Percentiles rank a stretch among this genome's conserved stretches.
These are phyloP conservation scores for Argyra leucocephala DNA, from an alignment of 2,888 invertebrate species.

Conservation along the genomic window DNA sequence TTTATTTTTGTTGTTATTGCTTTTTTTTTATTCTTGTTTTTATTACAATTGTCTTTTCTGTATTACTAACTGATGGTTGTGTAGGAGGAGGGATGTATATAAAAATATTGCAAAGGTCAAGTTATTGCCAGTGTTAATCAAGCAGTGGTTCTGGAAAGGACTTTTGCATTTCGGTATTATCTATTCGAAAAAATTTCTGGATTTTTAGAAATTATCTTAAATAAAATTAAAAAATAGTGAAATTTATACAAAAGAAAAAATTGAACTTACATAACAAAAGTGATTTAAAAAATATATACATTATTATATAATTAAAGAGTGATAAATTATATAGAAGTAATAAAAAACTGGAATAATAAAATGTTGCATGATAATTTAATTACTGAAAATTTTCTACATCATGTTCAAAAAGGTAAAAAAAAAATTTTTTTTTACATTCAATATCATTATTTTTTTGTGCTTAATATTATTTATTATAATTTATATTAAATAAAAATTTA, in stretches of 20 bases:
- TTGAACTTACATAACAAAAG: too few relatives aligned
- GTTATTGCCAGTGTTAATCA: background rate
- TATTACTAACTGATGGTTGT: background rate
- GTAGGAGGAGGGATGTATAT: conserved; percentile 3
- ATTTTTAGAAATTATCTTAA: too few relatives aligned
- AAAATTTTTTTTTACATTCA: background rate
- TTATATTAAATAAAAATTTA: background rate
- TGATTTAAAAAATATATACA: background rate
- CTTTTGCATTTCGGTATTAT: too few relatives aligned
- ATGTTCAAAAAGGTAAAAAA: conserved; percentile 34
- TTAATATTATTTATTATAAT: too few relatives aligned
- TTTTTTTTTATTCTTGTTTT: too few relatives aligned
- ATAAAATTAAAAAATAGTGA: too few relatives aligned
- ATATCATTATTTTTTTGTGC: background rate
- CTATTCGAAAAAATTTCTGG: too few relatives aligned
- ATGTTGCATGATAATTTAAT: conserved; percentile 39
- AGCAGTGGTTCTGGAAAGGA: background rate
- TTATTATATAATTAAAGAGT: background rate
- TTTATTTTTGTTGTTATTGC: background rate
- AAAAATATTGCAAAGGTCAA: conserved; percentile 7
- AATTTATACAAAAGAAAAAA: too few relatives aligned
- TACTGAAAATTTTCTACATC: conserved; percentile 36
- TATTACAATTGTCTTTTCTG: too few relatives aligned
- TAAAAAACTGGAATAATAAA: conserved; percentile 24
- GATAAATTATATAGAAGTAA: background rate